Base-by-base conservation (phyloP, 1,140 invertebrate genomes). In the Trichoplusia ni region DNA sequence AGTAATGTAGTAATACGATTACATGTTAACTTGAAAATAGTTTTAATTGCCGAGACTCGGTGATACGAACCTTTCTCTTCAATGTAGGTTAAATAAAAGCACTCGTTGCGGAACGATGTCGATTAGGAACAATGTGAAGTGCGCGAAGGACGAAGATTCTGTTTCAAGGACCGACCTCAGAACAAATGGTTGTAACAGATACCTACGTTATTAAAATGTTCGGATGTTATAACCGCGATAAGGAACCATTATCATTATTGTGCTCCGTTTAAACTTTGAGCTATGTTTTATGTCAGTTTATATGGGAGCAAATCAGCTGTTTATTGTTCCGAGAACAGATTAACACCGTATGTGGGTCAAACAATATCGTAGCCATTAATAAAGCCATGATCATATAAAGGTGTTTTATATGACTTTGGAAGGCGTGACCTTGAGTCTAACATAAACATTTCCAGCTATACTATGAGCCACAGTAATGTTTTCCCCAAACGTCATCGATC, bases 131-230 rank as follows among this genome's bases (percentile, higher is more conserved):
- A 49, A 44, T 25, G 27, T 49, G 47, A 16, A 14, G 7, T 13
- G 44, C 21, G 40, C 37, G 59, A 68, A 68, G 66, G 66, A 68
- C 66, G 38, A 31, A 5, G 19, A 4, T 16, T 14, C 13, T 40
- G 23, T 25, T 44, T 27, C 59, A 68, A 68, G 59, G 59, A 58
- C 53, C 35, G 44, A 58, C 66, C 59, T 68, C 38, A 37, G 29
- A 14, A 11, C 14, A 7, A 47, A 40, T 44, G 16, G 16, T 21
- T 23, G 13, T 38, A 27, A 37, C 16, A 37, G 23, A 11, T 33
- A 16, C 14, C 1, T 1, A 29, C 16, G 4, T 18, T 29, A 29
- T 31, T 58, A 40, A 58, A 56, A 51, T 51, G n/a, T 16, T 51
- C 11, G 9, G 0, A 27, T 33, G 11, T 33, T 9, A 49, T 51